Evolutionary conservation across 2,113 vertebrate species (phyloP), one percentile per base, ranked within the genome.

Genomic region (Xenus cinereus): DNA sequence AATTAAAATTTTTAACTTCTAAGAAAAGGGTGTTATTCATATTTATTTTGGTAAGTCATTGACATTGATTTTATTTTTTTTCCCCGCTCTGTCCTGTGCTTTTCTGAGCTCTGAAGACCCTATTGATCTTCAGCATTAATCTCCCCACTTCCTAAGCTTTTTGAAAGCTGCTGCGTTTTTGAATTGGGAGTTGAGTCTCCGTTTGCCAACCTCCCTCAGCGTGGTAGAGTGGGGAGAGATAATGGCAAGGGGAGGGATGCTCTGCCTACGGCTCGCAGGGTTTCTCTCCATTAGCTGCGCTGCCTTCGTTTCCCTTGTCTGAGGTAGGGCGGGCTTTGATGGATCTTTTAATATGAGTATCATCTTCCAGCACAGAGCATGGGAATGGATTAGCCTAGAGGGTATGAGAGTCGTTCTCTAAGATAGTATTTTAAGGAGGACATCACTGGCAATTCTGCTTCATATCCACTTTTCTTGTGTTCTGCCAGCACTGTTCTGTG

Each of bases 341-440:
- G 87, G 95, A 96, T 97, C 84, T 95, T 92, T 87, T 95, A 92
- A 94, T 96, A 94, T 89, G 77, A 80, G 77, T 78, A 92, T 97
- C 91, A 77, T 95, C 77, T 84, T 93, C 97, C 66, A 69, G 2
- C 84, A 64, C 69, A 69, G 94, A 91, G 87, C 57, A 91, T 62
- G 74, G 84, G 89, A 87, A 97, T 87, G 89, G 89, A 91, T 94
- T 95, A 95, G 91, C 92, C 95, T 82, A 89, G 94, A 93, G 94
- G 77, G 53, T 90, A 50, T 80, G 41, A 79, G 83, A 76, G 59
- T 79, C 1, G 0, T 82, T 96, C 80, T 95, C 22, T 53, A 74
- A 88, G 74, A 76, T 46, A 68, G 76, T 92, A 17, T 84, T 96
- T 95, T 92, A 90, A 91, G 78, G 80, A 90, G 83, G 54, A 41